Evolutionary conservation across 2,113 vertebrate species (phyloP).

Genomic region (Abramis brama): DNA sequence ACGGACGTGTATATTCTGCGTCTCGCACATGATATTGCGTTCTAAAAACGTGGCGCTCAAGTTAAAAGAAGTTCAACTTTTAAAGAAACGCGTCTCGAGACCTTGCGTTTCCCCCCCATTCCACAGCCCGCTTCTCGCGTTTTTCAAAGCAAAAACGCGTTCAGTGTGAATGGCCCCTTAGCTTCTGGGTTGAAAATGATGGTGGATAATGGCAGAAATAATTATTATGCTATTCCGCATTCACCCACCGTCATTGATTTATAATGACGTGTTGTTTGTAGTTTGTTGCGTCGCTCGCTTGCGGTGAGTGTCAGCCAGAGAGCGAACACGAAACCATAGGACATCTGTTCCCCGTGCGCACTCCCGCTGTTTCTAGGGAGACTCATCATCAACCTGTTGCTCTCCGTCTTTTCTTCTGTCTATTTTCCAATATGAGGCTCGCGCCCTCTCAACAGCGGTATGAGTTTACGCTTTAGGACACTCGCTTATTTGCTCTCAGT

Average conservation of each 20-base stretch:
- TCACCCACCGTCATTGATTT: not conserved
- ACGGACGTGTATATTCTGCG: too few relatives aligned
- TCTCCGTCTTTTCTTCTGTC: conserved; percentile 16
- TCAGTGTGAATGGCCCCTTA: too few relatives aligned
- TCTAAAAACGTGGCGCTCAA: not conserved
- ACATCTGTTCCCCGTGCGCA: conserved; percentile 53
- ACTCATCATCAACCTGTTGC: conserved; percentile 59
- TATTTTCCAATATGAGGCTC: conserved; percentile 45
- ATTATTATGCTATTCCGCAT: not conserved
- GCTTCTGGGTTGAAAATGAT: too few relatives aligned
- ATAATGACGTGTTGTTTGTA: not conserved
- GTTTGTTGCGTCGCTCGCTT: not conserved
- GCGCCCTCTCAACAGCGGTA: conserved; percentile 54
- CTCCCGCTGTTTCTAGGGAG: conserved; percentile 64
- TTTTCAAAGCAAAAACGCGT: too few relatives aligned
- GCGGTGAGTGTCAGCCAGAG: conserved; percentile 25
- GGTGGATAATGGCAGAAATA: too few relatives aligned
- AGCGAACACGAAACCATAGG: conserved; percentile 47
- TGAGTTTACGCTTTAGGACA: conserved; percentile 57
- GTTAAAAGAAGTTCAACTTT: not conserved
- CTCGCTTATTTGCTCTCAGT: conserved; percentile 50
- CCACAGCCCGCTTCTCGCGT: too few relatives aligned
- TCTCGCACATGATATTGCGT: not conserved
- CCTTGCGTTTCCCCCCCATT: too few relatives aligned
- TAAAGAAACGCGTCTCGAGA: too few relatives aligned